These are phyloP conservation scores for Coilia nasus DNA, from an alignment of 2,797 vertebrate species.

Conservation along the genomic window DNA sequence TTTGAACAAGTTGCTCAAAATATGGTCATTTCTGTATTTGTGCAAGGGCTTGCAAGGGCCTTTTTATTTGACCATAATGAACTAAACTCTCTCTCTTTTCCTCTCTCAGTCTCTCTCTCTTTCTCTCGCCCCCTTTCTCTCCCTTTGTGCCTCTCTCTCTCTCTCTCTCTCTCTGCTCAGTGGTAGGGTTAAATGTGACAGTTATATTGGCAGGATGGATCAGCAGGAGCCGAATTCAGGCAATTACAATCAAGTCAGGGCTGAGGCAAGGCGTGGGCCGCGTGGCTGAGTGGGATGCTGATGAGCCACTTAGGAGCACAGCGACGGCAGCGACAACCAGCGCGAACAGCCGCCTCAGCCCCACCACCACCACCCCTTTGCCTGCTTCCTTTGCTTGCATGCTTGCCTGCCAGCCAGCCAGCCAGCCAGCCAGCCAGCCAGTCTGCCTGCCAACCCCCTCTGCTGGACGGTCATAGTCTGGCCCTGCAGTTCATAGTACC, in stretches of 20 bases:
- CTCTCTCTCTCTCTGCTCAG: slow-evolving; percentile 68
- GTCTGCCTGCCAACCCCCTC: slow-evolving; percentile 72
- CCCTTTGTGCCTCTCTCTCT: slow-evolving; percentile 5
- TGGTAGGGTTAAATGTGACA: slow-evolving; percentile 97
- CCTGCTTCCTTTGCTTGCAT: slow-evolving; percentile 75
- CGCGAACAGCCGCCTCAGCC: not conserved
- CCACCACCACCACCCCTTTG: slow-evolving; percentile 80
- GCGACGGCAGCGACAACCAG: slow-evolving; percentile 40
- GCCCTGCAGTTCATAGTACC: slow-evolving; percentile 66
- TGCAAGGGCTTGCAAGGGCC: slow-evolving; percentile 25
- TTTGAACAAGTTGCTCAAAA: slow-evolving; percentile 20
- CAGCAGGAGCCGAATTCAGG: slow-evolving; percentile 99
- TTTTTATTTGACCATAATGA: slow-evolving; percentile 27
- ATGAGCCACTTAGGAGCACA: slow-evolving; percentile 99
- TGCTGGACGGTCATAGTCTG: slow-evolving; percentile 73
- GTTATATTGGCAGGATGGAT: slow-evolving; percentile 99
- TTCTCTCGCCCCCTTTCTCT: slow-evolving; percentile 14
- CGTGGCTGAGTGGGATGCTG: slow-evolving; percentile 99
- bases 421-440: slow-evolving; percentile 56
- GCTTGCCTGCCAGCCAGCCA: slow-evolving; percentile 38
- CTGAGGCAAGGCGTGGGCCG: slow-evolving; percentile 97
- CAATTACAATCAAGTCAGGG: slow-evolving; percentile 99
- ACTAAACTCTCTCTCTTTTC: slow-evolving; percentile 11
- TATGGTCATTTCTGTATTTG: slow-evolving; percentile 24
- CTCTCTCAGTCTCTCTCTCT: too few species aligned